These are phyloP conservation scores for Hypsopygia costalis DNA, from an alignment of 2,888 invertebrate genomes.

Conservation along the genomic window DNA sequence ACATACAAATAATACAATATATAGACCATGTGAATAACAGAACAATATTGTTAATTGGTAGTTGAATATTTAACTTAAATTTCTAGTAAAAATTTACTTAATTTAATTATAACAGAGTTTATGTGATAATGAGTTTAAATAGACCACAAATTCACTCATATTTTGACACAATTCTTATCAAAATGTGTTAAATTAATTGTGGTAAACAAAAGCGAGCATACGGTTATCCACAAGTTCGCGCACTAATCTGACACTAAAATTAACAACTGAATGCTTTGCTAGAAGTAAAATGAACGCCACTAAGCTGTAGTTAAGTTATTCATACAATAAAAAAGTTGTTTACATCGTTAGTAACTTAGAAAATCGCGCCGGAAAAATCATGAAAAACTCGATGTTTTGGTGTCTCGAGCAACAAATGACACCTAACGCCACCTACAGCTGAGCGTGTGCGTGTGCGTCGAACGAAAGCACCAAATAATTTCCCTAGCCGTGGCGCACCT, in stretches of 20 bases:
- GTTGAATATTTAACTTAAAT: no score
- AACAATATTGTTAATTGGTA: conserved; percentile 18
- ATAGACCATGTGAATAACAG: conserved; percentile 10
- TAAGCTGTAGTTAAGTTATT: conserved; percentile 27
- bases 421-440: conserved; percentile 80
- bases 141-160: no score
- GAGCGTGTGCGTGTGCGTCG: conserved; percentile 79
- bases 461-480: conserved; percentile 82
- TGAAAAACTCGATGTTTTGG: conserved; percentile 77
- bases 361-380: conserved; percentile 77
- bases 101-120: no score
- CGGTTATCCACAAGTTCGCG: conserved; percentile 60
- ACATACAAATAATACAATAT: conserved; percentile 34
- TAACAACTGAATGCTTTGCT: conserved; percentile 23
- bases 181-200: conserved; percentile 46
- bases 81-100: no score
- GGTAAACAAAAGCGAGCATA: conserved; percentile 64
- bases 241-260: conserved; percentile 48
- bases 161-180: conserved; percentile 39
- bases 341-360: conserved; percentile 47
- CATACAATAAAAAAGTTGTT: conserved; percentile 39
- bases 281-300: conserved; percentile 23
- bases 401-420: conserved; percentile 58
- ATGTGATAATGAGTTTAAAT: no score
- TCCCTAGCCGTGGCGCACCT: conserved; percentile 81